phyloP scores from a whole-genome alignment of 2,888 invertebrate genomes.

The Panopea generosa region DNA sequence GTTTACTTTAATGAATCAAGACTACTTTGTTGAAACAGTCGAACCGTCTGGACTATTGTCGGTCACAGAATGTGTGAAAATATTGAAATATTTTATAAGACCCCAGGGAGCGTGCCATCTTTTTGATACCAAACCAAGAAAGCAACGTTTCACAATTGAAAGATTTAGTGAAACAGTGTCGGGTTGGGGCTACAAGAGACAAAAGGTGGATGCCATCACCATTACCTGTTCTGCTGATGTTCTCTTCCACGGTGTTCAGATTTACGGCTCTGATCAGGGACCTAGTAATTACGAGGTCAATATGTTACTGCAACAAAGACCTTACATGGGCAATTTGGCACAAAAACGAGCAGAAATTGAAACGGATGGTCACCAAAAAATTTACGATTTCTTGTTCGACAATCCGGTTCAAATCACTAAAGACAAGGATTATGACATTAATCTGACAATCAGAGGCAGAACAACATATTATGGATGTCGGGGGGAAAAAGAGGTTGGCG shows the following conservation, averaged over 20 bases:
- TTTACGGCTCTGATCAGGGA: conserved; percentile 44
- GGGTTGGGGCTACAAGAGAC: conserved; percentile 53
- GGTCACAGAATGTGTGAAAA: conserved; percentile 79
- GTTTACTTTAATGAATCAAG: conserved; percentile 60
- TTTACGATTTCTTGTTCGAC: conserved; percentile 46
- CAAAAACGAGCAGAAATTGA: conserved; percentile 23
- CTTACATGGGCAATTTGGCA: conserved; percentile 5
- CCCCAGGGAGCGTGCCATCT: conserved; percentile 4
- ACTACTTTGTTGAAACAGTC: conserved; percentile 56
- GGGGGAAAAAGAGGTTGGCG: conserved; percentile 15
- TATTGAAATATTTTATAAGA: conserved; percentile 49
- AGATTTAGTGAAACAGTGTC: conserved; percentile 33
- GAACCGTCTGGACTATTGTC: conserved; percentile 52
- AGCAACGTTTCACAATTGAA: conserved; percentile 18
- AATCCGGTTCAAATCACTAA: conserved; percentile 10
- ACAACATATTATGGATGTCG: conserved; percentile 42
- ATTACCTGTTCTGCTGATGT: conserved; percentile 40
- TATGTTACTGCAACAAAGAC: conserved; percentile 18
- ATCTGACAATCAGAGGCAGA: conserved; percentile 36
- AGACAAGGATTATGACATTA: conserved; percentile 28
- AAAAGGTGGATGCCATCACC: conserved; percentile 45
- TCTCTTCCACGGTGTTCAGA: conserved; percentile 34
- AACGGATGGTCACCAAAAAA: conserved; percentile 42
- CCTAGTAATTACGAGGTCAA: conserved; percentile 28
- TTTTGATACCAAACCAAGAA: conserved; percentile 40